Percentiles rank a stretch among this genome's conserved stretches.
phyloP scores from a whole-genome alignment of 2,113 vertebrate genomes.

The Phyllopteryx taeniolatus region DNA sequence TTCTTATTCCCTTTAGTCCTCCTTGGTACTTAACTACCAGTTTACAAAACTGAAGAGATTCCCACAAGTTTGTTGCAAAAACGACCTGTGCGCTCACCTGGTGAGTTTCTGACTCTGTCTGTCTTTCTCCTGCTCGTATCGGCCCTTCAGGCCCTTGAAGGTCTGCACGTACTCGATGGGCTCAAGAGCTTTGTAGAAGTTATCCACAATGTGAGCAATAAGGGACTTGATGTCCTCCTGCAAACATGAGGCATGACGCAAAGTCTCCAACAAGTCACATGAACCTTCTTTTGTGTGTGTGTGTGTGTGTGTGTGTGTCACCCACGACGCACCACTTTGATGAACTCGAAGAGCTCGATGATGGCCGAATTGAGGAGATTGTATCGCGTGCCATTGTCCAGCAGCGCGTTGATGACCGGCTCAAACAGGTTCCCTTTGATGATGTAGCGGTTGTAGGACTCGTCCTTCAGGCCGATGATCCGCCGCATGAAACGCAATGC shows the following conservation, averaged over 20 bases:
- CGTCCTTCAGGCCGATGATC: slow-evolving; percentile 97
- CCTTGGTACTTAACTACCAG: no score
- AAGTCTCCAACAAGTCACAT: neutral
- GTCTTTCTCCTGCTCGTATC: slow-evolving; percentile 97
- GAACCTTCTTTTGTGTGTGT: neutral
- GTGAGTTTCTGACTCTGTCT: slow-evolving; percentile 90
- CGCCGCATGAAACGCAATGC: slow-evolving; percentile 97
- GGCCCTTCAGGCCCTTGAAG: slow-evolving; percentile 95
- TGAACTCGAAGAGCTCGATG: slow-evolving; percentile 97
- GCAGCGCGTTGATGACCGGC: slow-evolving; percentile 93
- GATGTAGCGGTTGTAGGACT: slow-evolving; percentile 98
- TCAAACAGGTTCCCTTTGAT: slow-evolving; percentile 98
- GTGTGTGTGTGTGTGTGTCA: neutral
- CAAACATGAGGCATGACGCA: slow-evolving; percentile 12
- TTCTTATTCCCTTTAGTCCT: no score
- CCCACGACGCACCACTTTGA: slow-evolving; percentile 86
- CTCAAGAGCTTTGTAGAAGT: slow-evolving; percentile 98
- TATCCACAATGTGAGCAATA: slow-evolving; percentile 97
- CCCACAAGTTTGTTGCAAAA: neutral
- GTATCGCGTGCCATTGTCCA: slow-evolving; percentile 97
- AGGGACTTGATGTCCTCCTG: slow-evolving; percentile 98
- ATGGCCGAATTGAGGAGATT: slow-evolving; percentile 97
- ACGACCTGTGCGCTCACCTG: slow-evolving; percentile 72
- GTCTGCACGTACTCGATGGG: slow-evolving; percentile 98
- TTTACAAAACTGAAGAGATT: neutral